A percentile compares a stretch with the other conserved stretches of the same genome.
These are phyloP conservation scores for Cottus gobio DNA, from an alignment of 2,113 vertebrate species.

Conservation along the genomic window DNA sequence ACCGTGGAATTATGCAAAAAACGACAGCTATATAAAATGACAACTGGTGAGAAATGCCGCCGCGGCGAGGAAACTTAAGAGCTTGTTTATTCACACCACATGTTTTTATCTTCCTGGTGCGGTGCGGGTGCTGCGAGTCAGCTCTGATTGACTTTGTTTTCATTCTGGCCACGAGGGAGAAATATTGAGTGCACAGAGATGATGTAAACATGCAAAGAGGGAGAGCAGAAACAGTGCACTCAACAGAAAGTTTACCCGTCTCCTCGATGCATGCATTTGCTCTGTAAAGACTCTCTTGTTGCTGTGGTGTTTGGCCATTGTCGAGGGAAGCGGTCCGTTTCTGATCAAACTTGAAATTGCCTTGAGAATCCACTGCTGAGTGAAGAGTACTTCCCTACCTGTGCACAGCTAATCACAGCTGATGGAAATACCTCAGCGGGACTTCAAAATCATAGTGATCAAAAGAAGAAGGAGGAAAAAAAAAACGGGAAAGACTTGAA, in stretches of 20 bases:
- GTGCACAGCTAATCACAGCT: constrained; percentile 38
- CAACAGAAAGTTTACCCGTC: constrained; percentile 18
- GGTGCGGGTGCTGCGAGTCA: constrained; percentile 46
- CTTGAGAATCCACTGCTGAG: constrained; percentile 4
- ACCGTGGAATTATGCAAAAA: constrained; percentile 77
- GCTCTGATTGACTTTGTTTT: constrained; percentile 59
- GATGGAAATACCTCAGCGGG: constrained; percentile 40
- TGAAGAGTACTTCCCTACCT: constrained; percentile 13
- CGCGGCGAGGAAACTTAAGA: constrained; percentile 59
- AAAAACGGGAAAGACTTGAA: constrained; percentile 15
- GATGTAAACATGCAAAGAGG: constrained; percentile 45
- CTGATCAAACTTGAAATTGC: constrained; percentile 29
- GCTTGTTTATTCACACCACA: constrained; percentile 65
- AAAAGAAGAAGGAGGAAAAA: constrained; percentile 14
- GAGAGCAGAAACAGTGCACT: constrained; percentile 11
- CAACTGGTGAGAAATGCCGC: constrained; percentile 61
- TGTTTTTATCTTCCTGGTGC: constrained; percentile 55
- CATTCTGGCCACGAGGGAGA: constrained; percentile 41
- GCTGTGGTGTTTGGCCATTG: constrained; percentile 27
- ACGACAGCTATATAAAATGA: constrained; percentile 67
- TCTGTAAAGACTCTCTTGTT: constrained; percentile 5
- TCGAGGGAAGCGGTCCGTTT: constrained; percentile 5
- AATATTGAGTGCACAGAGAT: constrained; percentile 40
- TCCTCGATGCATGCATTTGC: background rate
- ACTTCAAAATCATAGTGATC: constrained; percentile 45